These are phyloP conservation scores for Protodeltote pygarga DNA, from an alignment of 2,888 invertebrate species.

Conservation along the genomic window DNA sequence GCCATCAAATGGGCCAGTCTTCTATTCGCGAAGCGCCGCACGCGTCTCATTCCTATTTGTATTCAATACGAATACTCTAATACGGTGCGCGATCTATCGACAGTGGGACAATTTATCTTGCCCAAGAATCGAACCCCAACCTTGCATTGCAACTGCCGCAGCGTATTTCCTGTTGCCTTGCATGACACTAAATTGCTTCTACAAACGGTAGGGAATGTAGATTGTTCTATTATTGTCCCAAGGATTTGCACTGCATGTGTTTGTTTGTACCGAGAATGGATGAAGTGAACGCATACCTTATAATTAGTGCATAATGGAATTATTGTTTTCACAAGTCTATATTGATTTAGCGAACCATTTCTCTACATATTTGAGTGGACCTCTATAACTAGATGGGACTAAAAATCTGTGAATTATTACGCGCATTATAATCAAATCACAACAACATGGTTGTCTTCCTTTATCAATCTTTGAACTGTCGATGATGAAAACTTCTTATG, in stretches of 20 bases:
- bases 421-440: too few relatives aligned
- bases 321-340: not conserved
- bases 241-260: slow-evolving; percentile 52
- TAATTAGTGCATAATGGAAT: slow-evolving; percentile 25
- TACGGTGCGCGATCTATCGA: slow-evolving; percentile 78
- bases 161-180: slow-evolving; percentile 76
- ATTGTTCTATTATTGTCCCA: slow-evolving; percentile 75
- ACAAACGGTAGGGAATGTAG: slow-evolving; percentile 77
- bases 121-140: slow-evolving; percentile 73
- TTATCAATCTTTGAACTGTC: too few relatives aligned
- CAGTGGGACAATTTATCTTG: slow-evolving; percentile 76
- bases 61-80: slow-evolving; percentile 80
- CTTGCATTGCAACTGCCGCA: slow-evolving; percentile 69
- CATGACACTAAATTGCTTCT: slow-evolving; percentile 80
- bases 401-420: too few relatives aligned
- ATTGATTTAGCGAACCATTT: slow-evolving; percentile 1
- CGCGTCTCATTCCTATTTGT: slow-evolving; percentile 70
- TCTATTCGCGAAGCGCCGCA: slow-evolving; percentile 48
- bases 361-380: too few relatives aligned
- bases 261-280: slow-evolving; percentile 38
- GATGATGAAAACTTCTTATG: too few relatives aligned
- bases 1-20: not conserved
- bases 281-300: slow-evolving; percentile 18
- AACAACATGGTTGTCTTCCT: too few relatives aligned
- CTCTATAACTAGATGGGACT: too few relatives aligned